A percentile compares a stretch with the other conserved stretches of the same genome.
These are phyloP conservation scores for Lithodes maja DNA, from an alignment of 2,888 invertebrate species.

Conservation along the genomic window DNA sequence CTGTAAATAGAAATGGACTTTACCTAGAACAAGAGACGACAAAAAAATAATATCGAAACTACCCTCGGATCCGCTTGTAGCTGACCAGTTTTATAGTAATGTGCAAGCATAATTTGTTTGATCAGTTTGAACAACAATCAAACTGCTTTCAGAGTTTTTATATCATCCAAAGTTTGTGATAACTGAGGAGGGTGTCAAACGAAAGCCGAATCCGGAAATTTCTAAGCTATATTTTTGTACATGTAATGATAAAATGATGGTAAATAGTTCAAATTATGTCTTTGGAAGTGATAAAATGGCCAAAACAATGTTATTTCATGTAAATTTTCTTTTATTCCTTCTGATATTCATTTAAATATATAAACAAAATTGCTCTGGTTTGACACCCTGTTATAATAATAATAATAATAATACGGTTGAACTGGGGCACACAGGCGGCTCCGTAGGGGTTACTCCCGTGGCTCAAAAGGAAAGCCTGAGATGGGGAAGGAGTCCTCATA, in stretches of 20 bases:
- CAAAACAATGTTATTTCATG: no score
- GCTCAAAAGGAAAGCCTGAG: constrained; percentile 20
- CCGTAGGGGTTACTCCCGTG: constrained; percentile 40
- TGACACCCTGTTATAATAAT: no score
- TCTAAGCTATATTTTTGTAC: no score
- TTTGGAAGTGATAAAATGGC: no score
- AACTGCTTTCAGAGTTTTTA: not conserved
- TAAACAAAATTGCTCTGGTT: no score
- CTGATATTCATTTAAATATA: no score
- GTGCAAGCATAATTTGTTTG: not conserved
- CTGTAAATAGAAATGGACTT: constrained; percentile 33
- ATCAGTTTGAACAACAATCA: not conserved
- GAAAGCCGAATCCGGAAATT: no score
- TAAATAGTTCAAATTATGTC: no score
- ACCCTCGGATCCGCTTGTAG: constrained; percentile 37
- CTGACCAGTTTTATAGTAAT: not conserved
- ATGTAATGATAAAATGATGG: no score
- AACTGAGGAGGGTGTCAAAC: no score
- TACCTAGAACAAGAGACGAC: not conserved
- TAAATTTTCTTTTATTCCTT: no score
- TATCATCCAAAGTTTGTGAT: not conserved
- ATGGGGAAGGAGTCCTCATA: not conserved
- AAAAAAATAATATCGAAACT: constrained; percentile 14
- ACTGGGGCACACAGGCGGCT: constrained; percentile 19
- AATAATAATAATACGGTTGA: no score